Evolutionary conservation across 2,797 vertebrate species (phyloP).

Genomic region (Caiman crocodilus): DNA sequence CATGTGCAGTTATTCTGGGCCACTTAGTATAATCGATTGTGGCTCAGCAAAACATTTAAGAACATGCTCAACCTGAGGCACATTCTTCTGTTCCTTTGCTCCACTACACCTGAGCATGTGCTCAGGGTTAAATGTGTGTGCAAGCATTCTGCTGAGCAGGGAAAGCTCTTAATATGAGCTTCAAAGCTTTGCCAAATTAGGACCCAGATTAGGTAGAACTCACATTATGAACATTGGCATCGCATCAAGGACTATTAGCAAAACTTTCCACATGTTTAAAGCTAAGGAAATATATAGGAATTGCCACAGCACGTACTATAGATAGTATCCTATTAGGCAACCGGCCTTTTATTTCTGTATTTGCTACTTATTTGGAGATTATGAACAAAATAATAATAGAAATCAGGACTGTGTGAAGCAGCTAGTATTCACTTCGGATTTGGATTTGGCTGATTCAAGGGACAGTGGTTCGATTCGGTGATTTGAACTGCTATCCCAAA

Average conservation of each 20-base stretch:
- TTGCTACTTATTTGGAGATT: accelerated
- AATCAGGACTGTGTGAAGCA: no score
- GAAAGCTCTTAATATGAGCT: not conserved
- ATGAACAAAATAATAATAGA: not conserved
- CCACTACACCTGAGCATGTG: not conserved
- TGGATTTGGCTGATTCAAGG: no score
- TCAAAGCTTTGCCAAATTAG: not conserved
- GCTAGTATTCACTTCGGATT: no score
- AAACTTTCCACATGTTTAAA: not conserved
- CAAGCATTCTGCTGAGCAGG: not conserved
- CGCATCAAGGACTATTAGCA: no score
- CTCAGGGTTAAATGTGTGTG: not conserved
- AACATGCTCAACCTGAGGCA: not conserved
- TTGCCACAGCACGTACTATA: not conserved
- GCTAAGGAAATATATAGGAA: accelerated
- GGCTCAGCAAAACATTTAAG: not conserved
- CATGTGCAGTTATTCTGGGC: not conserved
- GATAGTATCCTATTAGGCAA: not conserved
- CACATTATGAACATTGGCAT: not conserved
- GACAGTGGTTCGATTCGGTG: no score
- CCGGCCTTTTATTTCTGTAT: accelerated
- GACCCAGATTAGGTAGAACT: not conserved
- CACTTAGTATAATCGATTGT: not conserved
- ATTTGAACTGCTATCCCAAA: no score
- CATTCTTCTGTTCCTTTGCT: not conserved